A percentile compares a stretch with the other conserved stretches of the same genome.
Evolutionary conservation across 1,140 invertebrate genomes (phyloP).

Genomic region (Campodea augens): DNA sequence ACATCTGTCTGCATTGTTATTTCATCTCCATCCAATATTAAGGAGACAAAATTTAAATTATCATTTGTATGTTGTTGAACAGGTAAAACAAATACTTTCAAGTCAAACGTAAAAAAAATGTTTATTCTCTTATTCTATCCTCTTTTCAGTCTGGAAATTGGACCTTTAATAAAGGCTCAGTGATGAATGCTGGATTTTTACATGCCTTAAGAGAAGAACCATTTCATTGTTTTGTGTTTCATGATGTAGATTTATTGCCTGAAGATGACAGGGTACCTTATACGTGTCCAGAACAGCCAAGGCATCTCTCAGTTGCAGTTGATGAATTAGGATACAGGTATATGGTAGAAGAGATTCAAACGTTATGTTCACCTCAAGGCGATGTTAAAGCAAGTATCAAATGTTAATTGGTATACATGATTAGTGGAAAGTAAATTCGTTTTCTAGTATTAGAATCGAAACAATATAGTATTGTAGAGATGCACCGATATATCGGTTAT

Average conservation of each 20-base stretch:
- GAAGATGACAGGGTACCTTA: conserved; percentile 45
- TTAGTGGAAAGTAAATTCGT: too few relatives aligned
- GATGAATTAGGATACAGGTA: conserved; percentile 42
- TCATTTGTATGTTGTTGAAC: conserved; percentile 40
- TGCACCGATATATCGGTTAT: too few relatives aligned
- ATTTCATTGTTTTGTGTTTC: conserved; percentile 42
- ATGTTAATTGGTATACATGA: too few relatives aligned
- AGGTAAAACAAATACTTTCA: conserved; percentile 20
- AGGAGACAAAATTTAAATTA: conserved; percentile 39
- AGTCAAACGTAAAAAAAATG: neutral
- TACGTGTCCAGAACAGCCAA: conserved; percentile 34
- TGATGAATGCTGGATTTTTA: conserved; percentile 44
- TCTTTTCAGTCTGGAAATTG: conserved; percentile 20
- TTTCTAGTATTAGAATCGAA: too few relatives aligned
- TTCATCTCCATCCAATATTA: conserved; percentile 37
- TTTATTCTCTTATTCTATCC: neutral
- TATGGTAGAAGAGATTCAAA: too few relatives aligned
- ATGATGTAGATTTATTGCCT: conserved; percentile 45
- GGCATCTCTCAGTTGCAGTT: conserved; percentile 40
- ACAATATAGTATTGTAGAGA: too few relatives aligned
- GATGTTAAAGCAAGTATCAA: neutral
- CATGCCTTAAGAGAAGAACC: conserved; percentile 25
- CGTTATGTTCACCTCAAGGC: neutral
- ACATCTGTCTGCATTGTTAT: conserved; percentile 31
- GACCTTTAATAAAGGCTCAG: conserved; percentile 42